phyloP scores from a whole-genome alignment of 2,113 vertebrate species.

The Dascyllus trimaculatus region DNA sequence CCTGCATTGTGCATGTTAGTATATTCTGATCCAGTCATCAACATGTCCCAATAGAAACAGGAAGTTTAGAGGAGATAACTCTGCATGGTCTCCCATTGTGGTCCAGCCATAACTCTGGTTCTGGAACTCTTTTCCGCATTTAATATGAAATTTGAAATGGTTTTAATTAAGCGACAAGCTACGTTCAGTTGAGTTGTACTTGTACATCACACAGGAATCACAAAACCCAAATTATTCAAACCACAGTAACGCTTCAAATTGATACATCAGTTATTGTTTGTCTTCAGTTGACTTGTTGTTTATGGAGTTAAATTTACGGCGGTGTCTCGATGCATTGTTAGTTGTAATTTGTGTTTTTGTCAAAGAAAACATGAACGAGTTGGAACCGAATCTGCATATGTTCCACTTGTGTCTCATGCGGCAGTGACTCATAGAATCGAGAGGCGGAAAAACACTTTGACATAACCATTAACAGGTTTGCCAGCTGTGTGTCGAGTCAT shows the following conservation, averaged over 20 bases:
- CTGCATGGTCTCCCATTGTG: not conserved
- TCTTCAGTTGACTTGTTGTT: not conserved
- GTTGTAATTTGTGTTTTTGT: slow-evolving; percentile 15
- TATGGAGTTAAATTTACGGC: slow-evolving; percentile 27
- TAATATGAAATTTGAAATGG: not conserved
- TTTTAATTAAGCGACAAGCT: no score
- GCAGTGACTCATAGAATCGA: slow-evolving; percentile 26
- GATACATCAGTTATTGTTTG: not conserved
- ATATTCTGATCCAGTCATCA: not conserved
- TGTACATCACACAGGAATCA: not conserved
- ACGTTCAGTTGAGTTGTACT: no score
- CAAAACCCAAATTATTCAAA: not conserved
- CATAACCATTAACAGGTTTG: slow-evolving; percentile 21
- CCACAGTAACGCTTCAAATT: not conserved
- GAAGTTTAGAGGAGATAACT: no score
- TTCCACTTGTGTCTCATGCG: slow-evolving; percentile 21
- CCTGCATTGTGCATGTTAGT: not conserved
- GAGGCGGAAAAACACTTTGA: slow-evolving; percentile 17
- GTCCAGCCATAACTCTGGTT: not conserved
- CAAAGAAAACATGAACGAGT: not conserved
- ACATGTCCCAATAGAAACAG: no score
- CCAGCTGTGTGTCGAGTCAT: slow-evolving; percentile 18
- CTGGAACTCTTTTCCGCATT: not conserved
- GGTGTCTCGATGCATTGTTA: not conserved
- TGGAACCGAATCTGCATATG: slow-evolving; percentile 26